Percentiles rank a stretch among this genome's conserved stretches.
phyloP scores from a whole-genome alignment of 2,797 vertebrate genomes.

The Enteromius treurensis region DNA sequence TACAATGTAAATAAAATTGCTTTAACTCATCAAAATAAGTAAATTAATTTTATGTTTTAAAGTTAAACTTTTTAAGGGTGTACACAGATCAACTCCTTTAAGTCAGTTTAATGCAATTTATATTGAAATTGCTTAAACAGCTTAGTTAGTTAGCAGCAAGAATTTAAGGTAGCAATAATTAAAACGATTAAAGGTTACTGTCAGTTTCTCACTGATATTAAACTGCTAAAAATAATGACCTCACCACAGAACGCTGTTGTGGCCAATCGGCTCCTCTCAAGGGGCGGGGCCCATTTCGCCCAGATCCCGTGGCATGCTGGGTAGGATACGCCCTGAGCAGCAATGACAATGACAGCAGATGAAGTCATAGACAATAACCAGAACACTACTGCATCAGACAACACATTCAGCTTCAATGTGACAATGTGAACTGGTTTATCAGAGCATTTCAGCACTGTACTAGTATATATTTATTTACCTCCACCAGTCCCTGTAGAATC shows the following conservation, averaged over 20 bases:
- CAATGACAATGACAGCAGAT: neutral
- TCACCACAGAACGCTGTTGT: constrained; percentile 87
- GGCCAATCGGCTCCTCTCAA: constrained; percentile 84
- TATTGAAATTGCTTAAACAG: too few species aligned
- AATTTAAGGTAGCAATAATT: neutral
- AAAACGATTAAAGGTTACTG: neutral
- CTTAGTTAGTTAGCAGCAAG: neutral
- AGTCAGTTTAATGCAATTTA: neutral
- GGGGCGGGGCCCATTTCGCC: constrained; percentile 86
- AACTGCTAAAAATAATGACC: constrained; percentile 33
- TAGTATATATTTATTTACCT: constrained; percentile 73
- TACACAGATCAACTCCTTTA: too few species aligned
- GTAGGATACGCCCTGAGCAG: constrained; percentile 82
- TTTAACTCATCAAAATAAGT: too few species aligned
- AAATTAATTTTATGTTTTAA: too few species aligned
- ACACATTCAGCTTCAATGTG: neutral
- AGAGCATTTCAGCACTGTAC: neutral
- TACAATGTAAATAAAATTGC: too few species aligned
- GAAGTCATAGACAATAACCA: neutral
- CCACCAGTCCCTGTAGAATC: constrained; percentile 88
- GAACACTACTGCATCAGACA: neutral
- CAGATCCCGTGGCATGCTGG: constrained; percentile 88
- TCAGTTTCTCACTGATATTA: neutral
- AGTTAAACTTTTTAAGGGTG: too few species aligned
- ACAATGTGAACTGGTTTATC: neutral